Evolutionary conservation across 1,140 invertebrate genomes (phyloP), one percentile per base, ranked within the genome.

Genomic region (Steinernema feltiae): DNA sequence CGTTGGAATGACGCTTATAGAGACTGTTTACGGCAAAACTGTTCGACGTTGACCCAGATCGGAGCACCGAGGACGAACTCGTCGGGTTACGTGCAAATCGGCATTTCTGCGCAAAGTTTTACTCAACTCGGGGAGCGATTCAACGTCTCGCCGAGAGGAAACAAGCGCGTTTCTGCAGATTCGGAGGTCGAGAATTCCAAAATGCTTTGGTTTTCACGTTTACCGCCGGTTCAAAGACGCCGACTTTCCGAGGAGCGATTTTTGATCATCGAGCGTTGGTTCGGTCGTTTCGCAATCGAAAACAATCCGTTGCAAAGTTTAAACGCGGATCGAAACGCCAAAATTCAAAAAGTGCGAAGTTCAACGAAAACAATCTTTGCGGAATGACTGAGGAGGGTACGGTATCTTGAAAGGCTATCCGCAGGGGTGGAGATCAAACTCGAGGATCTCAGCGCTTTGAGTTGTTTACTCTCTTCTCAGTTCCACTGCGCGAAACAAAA

Each of bases 211-310:
- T 63, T 63, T 27, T 63, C 24, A 63, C 12, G 53, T 63, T 63
- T 63, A 63, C 53, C 12, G 53, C 7, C 24, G 7, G 53, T 15
- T 27, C 24, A 3, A 63, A 63, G 24, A 27, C 15, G 7, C 7
- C 53, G 53, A n/a, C 53, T 63, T 27, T 3, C 24, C 12, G 7
- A 18, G 53, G 3, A 27, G 53, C 53, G 53, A 27, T 63, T 63
- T 63, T 63, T 63, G 53, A 27, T 63, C 53, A 27, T 27, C 53
- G 7, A 15, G 7, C 35, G 7, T 27, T 21, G 53, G 53, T 63
- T 63, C 24, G 53, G 24, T 63, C 53, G 53, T 63, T 63, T 63
- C 53, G 53, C 53, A 63, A 63, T 63, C 53, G 53, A 15, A 15
- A 27, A 63, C 24, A n/a, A 27, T 15, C 7, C 53, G 24, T 27